Evolutionary conservation across 2,888 invertebrate species (phyloP), one percentile per base, ranked within the genome.

Genomic region (Scaptomyza caliginosa): DNA sequence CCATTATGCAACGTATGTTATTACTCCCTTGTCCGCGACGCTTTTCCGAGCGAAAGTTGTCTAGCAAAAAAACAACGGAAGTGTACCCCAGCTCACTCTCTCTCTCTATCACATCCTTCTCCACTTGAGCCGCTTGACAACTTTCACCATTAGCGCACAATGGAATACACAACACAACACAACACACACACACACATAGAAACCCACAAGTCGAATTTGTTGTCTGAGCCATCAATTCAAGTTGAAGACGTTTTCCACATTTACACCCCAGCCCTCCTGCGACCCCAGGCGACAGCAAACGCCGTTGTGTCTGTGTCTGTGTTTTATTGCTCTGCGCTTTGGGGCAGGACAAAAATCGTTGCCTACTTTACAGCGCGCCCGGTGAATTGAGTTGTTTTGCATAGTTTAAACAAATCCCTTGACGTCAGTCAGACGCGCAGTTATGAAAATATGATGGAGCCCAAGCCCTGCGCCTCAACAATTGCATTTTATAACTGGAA

Each of bases 111-210:
- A 45, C n/a, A 52, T 52, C 54, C 60, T 49, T 34, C 34, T 34
- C 48, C 48, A 49, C 57, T 70, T 67, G 70, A 65, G 68, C 74
- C 68, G 78, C 70, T 77, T 78, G 72, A 87, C 88, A 87, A 82
- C 87, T 87, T 87, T 87, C 75, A 69, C 85, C 87, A 81, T 87
- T 87, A 82, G 83, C 70, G 86, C 77, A 83, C 86, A 79, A 86
- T 86, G 81, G 77, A 69, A 59, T 55, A 63, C 40, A 71, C 54
- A 38, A 40, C 43, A 46, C 51, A 34, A 50, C 64, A 59, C 51
- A 70, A 51, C 68, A 67, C 54, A 64, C 21, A 60, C 54, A 62
- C 42, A 70, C 64, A 42, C 74, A 71, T 64, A 64, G 13, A 57
- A 66, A 68, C 77, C 84, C 85, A 84, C 78, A 85, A 85, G 78